Evolutionary conservation across 2,797 vertebrate species (phyloP), one percentile per base, ranked within the genome.

Genomic region (Stomatorhinus walkeri): DNA sequence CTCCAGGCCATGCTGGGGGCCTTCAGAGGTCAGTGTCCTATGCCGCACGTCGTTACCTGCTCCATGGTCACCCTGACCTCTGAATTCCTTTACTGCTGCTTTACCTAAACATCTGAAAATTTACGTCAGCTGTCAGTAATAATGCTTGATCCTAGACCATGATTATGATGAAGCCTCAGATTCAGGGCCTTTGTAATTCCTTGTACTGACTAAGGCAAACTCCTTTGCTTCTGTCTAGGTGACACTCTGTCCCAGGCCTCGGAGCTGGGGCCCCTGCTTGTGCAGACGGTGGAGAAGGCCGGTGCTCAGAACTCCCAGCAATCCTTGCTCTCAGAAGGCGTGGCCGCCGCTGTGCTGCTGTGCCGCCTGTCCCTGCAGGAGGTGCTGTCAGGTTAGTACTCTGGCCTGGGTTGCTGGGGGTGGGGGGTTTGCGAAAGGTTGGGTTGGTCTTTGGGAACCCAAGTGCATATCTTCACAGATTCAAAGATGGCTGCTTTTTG

Each of bases 221-320:
- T 72, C 87, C 2, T 5, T 68, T 22, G 61, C 9, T 87, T 90
- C 79, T 84, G 4, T 90, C 72, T 90, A 99, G 98, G 98, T 87
- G 98, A 99, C 93, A 97, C 97, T 0, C 93, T 99, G 43, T 90
- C 95, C 84, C 98, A 98, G 92, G 97, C 96, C 2, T 89, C 95
- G 88, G 97, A 96, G 76, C 94, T 99, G 56, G 89, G 97, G 81
- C 96, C 97, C 0, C 89, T 98, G 92, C 96, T 99, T 83, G 92
- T 97, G 89, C 98, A 99, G 93, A 96, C 96, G 0, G 97, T 99
- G 76, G 98, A 99, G 92, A 99, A 99, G 93, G 97, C 97, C 12
- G 96, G 95, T 1, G 94, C 97, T 10, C 98, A 99, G 90, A 97
- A 93, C 91, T 97, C 98, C 93, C 98, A 99, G 94, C 94, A 97